These are phyloP conservation scores for Hiodon tergisus DNA, from an alignment of 2,113 vertebrate species.

Conservation along the genomic window DNA sequence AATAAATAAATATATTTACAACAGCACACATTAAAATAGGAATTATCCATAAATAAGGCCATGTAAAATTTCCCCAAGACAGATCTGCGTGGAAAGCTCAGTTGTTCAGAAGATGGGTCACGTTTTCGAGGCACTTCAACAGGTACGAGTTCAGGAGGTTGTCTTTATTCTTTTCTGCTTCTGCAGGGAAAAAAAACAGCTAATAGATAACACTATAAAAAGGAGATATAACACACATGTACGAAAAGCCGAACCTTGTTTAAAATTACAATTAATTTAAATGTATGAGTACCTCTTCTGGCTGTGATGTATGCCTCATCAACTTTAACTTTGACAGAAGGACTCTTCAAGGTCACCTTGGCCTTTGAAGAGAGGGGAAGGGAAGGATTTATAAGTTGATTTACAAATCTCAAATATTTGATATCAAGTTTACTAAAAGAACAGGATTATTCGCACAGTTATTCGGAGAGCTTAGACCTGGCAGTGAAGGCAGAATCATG, in stretches of 20 bases:
- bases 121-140: slow-evolving; percentile 80
- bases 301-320: slow-evolving; percentile 69
- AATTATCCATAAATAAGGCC: not conserved
- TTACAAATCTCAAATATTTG: too few species aligned
- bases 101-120: slow-evolving; percentile 70
- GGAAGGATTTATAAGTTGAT: too few species aligned
- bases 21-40: too few species aligned
- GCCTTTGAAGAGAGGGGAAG: slow-evolving; percentile 64
- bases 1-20: too few species aligned
- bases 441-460: too few species aligned
- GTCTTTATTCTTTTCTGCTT: slow-evolving; percentile 51
- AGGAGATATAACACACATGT: slow-evolving; percentile 1
- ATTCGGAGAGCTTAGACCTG: too few species aligned
- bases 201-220: not conserved
- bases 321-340: slow-evolving; percentile 77
- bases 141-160: slow-evolving; percentile 65
- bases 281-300: slow-evolving; percentile 68
- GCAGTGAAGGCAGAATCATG: too few species aligned
- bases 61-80: not conserved
- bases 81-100: slow-evolving; percentile 36
- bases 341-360: slow-evolving; percentile 84
- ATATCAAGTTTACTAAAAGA: too few species aligned
- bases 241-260: not conserved
- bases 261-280: slow-evolving; percentile 4
- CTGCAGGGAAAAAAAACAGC: slow-evolving; percentile 47